phyloP scores from a whole-genome alignment of 2,113 vertebrate genomes.

The Gobiocypris rarus region DNA sequence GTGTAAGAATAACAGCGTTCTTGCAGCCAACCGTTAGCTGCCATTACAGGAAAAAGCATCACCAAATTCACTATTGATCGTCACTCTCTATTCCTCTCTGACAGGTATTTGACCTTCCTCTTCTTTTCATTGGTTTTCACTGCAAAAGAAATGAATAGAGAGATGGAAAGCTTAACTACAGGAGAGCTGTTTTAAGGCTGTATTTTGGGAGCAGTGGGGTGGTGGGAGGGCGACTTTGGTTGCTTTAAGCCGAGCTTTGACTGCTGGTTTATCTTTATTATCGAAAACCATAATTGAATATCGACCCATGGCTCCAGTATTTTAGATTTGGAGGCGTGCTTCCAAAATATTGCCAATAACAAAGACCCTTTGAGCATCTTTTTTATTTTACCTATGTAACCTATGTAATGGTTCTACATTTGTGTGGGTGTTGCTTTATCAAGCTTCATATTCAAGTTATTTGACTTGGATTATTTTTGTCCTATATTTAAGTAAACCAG shows the following conservation, averaged over 20 bases:
- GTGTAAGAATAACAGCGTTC: background rate
- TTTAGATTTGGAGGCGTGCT: slow-evolving; percentile 34
- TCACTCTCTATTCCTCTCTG: slow-evolving; percentile 43
- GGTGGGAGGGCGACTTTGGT: slow-evolving; percentile 57
- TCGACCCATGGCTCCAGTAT: slow-evolving; percentile 67
- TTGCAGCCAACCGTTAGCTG: slow-evolving; percentile 13
- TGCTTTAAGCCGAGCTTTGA: slow-evolving; percentile 68
- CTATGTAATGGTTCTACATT: background rate
- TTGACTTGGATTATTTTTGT: background rate
- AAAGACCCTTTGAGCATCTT: background rate
- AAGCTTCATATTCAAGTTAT: background rate
- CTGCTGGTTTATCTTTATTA: slow-evolving; percentile 77
- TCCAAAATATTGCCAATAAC: slow-evolving; percentile 20
- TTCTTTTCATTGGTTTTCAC: slow-evolving; percentile 55
- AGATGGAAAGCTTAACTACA: slow-evolving; percentile 58
- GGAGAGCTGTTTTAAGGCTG: slow-evolving; percentile 37
- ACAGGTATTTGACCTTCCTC: slow-evolving; percentile 69
- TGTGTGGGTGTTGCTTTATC: background rate
- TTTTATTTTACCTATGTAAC: background rate
- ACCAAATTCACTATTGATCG: slow-evolving; percentile 61
- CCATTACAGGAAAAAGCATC: slow-evolving; percentile 42
- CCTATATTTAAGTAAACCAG: background rate
- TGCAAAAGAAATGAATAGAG: slow-evolving; percentile 57
- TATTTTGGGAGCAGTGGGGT: slow-evolving; percentile 43
- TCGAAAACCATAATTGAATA: slow-evolving; percentile 76